Percentiles rank a stretch among this genome's conserved stretches.
Conservation (phyloP, 2,113 vertebrate genomes). For the Leptosomus discolor region DNA sequence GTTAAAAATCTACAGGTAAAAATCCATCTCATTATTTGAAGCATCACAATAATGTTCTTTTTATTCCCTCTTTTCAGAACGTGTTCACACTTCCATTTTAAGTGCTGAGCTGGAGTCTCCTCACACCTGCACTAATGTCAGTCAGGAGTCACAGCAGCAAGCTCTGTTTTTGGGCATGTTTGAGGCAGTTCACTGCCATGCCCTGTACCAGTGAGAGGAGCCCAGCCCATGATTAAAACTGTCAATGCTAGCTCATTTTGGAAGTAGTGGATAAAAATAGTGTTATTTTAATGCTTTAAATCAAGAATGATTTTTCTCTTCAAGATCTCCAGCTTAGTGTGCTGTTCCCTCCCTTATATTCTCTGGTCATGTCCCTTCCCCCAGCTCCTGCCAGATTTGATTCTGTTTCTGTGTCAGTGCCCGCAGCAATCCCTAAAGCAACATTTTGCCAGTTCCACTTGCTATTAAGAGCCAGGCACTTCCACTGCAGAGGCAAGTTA, state of each 20-base stretch:
- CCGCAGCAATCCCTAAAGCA: slow-evolving; percentile 1
- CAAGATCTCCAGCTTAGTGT: background rate
- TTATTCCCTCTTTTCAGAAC: background rate
- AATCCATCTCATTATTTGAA: background rate
- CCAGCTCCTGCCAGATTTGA: background rate
- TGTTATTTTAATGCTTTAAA: background rate
- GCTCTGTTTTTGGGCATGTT: background rate
- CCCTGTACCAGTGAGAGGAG: background rate
- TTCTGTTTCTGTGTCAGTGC: slow-evolving; percentile 17
- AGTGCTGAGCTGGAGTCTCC: background rate
- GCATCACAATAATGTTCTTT: background rate
- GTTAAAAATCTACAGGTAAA: background rate
- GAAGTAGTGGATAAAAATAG: background rate
- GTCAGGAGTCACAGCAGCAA: accelerated
- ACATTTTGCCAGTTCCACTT: background rate
- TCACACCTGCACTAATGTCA: background rate
- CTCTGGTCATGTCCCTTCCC: background rate
- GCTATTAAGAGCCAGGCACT: slow-evolving; percentile 1
- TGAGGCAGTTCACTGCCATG: background rate
- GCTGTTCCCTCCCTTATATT: background rate
- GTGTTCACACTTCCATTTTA: background rate
- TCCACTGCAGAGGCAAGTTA: background rate
- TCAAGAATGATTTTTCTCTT: background rate
- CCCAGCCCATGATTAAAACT: background rate
- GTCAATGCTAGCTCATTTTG: background rate